Evolutionary conservation across 2,113 vertebrate species (phyloP), one percentile per base, ranked within the genome.

Genomic region (Microcebus griseorufus): DNA sequence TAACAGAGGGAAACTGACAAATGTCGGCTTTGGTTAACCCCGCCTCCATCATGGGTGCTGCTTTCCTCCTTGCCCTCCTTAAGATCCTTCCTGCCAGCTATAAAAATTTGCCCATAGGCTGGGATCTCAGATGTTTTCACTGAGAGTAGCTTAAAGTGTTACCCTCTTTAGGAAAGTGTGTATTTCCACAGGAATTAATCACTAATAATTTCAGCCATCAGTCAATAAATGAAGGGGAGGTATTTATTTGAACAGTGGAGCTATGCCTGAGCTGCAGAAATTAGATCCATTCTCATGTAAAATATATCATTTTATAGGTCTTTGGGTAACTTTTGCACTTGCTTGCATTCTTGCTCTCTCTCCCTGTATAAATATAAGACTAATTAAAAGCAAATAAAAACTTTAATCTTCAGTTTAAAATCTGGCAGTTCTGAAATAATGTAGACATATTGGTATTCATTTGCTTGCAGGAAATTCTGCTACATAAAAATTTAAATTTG

Each of bases 381-480:
- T 95, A 96, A 94, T 95, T 95, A 96, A 97, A 93, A 94, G 80
- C 48, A 96, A 96, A 93, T 97, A 79, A 87, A 81, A 93, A 80
- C 7, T 89, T 85, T 94, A 93, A 92, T 95, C 53, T 96, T 94
- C 48, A 51, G 45, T 87, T 96, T 95, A 92, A 93, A 95, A 58
- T 93, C 37, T 78, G 55, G 48, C 32, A 89, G 65, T 86, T 60
- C 25, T 42, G 65, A 97, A 96, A 64, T 94, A 84, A 32, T 53
- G 5, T 88, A 94, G 16, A n/a, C n/a, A 83, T 80, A 58, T 85
- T 96, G 29, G 18, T 70, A 79, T 90, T 92, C 79, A 92, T 86
- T 93, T 94, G 78, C 79, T 94, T 94, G 58, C 72, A 76, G 58
- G 83, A 96, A 93, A 93, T 94, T 93, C 88, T 95, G 69, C 79